Evolutionary conservation across 2,888 invertebrate genomes (phyloP).

Genomic region (Spodoptera exigua): DNA sequence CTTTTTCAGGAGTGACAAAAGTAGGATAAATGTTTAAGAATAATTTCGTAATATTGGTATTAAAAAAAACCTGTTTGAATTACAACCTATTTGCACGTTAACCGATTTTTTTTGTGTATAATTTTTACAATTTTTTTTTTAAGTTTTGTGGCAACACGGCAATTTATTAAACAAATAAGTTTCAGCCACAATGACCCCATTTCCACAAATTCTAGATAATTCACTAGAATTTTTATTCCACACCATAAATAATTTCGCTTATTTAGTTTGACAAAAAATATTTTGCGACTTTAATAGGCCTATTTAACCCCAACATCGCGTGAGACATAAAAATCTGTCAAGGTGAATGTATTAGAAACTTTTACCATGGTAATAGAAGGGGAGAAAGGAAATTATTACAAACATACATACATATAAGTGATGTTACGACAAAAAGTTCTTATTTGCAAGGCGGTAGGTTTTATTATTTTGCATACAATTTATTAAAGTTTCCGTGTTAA

Average conservation of each 20-base stretch:
- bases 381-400: slow-evolving; percentile 29
- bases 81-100: too few relatives aligned
- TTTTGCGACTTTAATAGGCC: slow-evolving; percentile 33
- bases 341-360: slow-evolving; percentile 38
- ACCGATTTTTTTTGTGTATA: too few relatives aligned
- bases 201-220: slow-evolving; percentile 17
- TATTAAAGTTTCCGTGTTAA: too few relatives aligned
- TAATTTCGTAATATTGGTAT: too few relatives aligned
- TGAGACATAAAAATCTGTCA: slow-evolving; percentile 49
- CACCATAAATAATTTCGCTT: slow-evolving; percentile 27
- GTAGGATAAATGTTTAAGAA: too few relatives aligned
- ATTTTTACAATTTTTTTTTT: too few relatives aligned
- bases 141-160: too few relatives aligned
- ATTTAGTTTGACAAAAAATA: slow-evolving; percentile 44
- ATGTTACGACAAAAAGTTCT: slow-evolving; percentile 4
- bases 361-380: slow-evolving; percentile 34
- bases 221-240: slow-evolving; percentile 20
- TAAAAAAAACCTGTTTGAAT: too few relatives aligned
- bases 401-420: slow-evolving; percentile 16
- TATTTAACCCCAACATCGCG: slow-evolving; percentile 39
- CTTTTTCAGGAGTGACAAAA: too few relatives aligned
- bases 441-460: not conserved
- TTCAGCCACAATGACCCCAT: slow-evolving; percentile 11
- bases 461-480: too few relatives aligned
- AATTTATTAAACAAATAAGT: not conserved